These are phyloP conservation scores for Ammodytes dubius DNA, from an alignment of 2,113 vertebrate species.

Conservation along the genomic window DNA sequence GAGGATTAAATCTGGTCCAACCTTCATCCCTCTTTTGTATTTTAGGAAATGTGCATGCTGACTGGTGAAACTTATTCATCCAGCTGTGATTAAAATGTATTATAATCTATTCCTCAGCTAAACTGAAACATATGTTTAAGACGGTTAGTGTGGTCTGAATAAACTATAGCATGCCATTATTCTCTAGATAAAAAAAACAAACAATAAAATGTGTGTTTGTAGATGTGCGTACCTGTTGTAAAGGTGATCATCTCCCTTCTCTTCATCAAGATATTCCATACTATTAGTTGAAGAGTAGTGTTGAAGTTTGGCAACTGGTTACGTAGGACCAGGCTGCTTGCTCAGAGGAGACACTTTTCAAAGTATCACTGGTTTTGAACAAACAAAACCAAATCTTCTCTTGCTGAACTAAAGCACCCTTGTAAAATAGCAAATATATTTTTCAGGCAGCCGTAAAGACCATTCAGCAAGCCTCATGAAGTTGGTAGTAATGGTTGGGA, in stretches of 20 bases:
- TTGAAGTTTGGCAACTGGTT: not conserved
- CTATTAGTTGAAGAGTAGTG: not conserved
- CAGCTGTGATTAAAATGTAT: not conserved
- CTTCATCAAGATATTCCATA: conserved; percentile 18
- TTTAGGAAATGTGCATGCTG: not conserved
- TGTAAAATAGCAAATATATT: not conserved
- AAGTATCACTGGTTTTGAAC: not conserved
- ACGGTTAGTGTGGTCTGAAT: not conserved
- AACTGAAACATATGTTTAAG: not conserved
- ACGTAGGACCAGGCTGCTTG: not conserved
- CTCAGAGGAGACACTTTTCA: not conserved
- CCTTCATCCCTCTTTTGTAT: not conserved
- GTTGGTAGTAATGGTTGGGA: not conserved
- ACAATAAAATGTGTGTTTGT: not conserved
- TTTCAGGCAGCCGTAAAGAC: not conserved
- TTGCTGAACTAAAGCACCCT: not conserved
- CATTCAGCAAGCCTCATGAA: conserved; percentile 10
- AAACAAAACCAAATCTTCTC: not conserved
- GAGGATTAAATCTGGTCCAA: not conserved
- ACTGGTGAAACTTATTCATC: not conserved
- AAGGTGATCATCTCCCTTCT: conserved; percentile 22
- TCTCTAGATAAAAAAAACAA: not conserved
- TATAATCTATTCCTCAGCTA: not conserved
- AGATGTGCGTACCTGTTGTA: conserved; percentile 53
- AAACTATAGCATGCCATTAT: not conserved